Conservation (phyloP, 1,140 invertebrate species). For the Leptopilina boulardi region DNA sequence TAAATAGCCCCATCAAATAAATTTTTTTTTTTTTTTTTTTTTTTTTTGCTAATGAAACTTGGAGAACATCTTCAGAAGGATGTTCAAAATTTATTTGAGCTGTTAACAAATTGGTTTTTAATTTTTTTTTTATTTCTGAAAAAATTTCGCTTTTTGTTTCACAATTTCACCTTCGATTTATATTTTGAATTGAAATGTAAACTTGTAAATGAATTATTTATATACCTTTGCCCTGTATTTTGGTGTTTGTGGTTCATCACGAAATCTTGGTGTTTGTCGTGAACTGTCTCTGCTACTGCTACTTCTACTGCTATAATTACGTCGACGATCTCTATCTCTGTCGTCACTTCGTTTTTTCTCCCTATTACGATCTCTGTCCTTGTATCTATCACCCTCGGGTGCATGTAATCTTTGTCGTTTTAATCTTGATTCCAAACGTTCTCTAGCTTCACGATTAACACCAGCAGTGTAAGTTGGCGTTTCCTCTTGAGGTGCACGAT, state of each 20-base stretch:
- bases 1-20: no score
- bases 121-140: no score
- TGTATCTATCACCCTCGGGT: constrained; percentile 60
- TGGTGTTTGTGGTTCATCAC: constrained; percentile 87
- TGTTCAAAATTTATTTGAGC: no score
- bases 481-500: constrained; percentile 87
- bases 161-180: no score
- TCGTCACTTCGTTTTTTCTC: constrained; percentile 60
- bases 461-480: constrained; percentile 96
- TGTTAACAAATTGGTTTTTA: no score
- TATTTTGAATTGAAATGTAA: no score
- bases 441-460: constrained; percentile 86
- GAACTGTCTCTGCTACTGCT: constrained; percentile 52
- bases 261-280: constrained; percentile 55
- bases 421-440: constrained; percentile 83
- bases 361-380: constrained; percentile 46
- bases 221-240: constrained; percentile 69
- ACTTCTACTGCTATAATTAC: constrained; percentile 62
- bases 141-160: not conserved
- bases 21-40: no score
- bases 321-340: constrained; percentile 64
- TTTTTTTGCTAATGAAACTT: no score
- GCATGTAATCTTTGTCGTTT: constrained; percentile 77
- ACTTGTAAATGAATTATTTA: not conserved
- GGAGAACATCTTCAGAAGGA: no score